Evolutionary conservation across 2,888 invertebrate genomes (phyloP).

Genomic region (Xanthia togata): DNA sequence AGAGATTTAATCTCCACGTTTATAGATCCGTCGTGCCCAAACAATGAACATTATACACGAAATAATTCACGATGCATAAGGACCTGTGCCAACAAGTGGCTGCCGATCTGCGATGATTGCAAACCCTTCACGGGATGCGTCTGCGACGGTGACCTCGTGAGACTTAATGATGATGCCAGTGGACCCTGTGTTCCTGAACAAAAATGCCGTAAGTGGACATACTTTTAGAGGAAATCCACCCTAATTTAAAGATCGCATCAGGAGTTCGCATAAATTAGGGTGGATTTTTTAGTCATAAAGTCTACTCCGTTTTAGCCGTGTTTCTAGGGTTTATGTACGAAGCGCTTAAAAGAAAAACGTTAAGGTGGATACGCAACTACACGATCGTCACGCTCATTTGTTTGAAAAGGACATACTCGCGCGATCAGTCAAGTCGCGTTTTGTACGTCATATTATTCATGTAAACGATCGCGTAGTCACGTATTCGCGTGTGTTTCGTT

Average conservation of each 20-base stretch:
- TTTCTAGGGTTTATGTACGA: background rate
- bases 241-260: background rate
- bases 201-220: slow-evolving; percentile 58
- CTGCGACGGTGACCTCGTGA: slow-evolving; percentile 44
- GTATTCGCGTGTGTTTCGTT: no score
- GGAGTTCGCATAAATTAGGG: background rate
- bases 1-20: background rate
- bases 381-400: no score
- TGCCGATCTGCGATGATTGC: slow-evolving; percentile 14
- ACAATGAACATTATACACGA: slow-evolving; percentile 44
- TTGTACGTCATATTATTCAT: no score
- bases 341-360: background rate
- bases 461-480: no score
- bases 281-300: no score
- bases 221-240: background rate
- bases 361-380: background rate
- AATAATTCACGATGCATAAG: slow-evolving; percentile 44
- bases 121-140: slow-evolving; percentile 54
- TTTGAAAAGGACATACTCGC: no score
- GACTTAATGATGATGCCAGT: slow-evolving; percentile 48
- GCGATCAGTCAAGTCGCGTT: no score
- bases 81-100: slow-evolving; percentile 54
- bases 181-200: slow-evolving; percentile 55
- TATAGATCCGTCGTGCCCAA: slow-evolving; percentile 24
- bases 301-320: background rate